These are phyloP conservation scores for Ictidomys tridecemlineatus DNA, from an alignment of 2,113 vertebrate genomes.

Conservation along the genomic window DNA sequence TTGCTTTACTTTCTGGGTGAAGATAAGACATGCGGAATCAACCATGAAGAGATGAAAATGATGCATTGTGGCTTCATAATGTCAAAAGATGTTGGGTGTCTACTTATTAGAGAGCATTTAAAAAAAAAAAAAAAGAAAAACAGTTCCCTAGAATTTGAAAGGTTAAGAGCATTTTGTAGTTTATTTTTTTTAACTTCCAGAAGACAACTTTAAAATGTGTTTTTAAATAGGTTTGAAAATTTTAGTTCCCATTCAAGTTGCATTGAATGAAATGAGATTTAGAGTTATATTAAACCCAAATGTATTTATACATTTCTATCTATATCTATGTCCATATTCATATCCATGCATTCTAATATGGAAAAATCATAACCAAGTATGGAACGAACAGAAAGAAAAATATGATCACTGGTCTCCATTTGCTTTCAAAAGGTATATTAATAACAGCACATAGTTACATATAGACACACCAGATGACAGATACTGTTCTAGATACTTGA, in stretches of 20 bases:
- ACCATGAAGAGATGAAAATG: conserved; percentile 74
- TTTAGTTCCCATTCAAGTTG: not conserved
- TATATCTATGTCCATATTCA: not conserved
- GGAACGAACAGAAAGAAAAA: not conserved
- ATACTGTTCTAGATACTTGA: not conserved
- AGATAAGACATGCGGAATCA: conserved; percentile 66
- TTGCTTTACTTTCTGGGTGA: conserved; percentile 75
- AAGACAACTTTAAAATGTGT: not conserved
- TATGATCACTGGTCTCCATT: not conserved
- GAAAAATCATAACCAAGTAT: not conserved
- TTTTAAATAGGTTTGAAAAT: conserved; percentile 53
- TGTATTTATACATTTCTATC: not conserved
- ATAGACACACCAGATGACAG: not conserved
- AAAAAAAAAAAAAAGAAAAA: not conserved
- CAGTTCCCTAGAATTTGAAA: conserved; percentile 43
- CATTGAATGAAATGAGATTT: not conserved
- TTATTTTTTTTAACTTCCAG: not conserved
- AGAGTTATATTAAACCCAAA: not conserved
- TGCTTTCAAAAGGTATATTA: not conserved
- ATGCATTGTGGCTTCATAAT: conserved; percentile 66
- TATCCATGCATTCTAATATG: not conserved
- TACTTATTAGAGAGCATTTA: conserved; percentile 21
- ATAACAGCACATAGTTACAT: not conserved
- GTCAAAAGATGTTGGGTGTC: conserved; percentile 51
- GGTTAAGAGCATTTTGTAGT: conserved; percentile 14